These are phyloP conservation scores for Melanargia galathea DNA, from an alignment of 2,888 invertebrate species.

Conservation along the genomic window DNA sequence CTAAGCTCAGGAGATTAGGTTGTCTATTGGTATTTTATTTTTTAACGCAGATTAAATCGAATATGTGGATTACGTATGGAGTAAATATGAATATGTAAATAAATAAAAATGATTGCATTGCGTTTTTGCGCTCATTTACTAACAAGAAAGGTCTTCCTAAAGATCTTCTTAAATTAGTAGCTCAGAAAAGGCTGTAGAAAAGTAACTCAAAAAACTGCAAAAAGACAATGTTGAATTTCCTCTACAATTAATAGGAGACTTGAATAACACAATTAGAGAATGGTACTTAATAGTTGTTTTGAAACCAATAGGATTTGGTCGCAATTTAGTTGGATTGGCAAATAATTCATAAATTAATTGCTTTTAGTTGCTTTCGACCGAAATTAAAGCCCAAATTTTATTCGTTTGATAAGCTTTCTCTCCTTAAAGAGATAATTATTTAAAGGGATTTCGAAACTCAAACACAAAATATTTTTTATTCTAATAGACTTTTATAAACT, in stretches of 20 bases:
- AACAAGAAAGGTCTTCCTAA: not conserved
- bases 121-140: too few relatives aligned
- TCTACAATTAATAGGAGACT: not conserved
- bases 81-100: too few relatives aligned
- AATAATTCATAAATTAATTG: not conserved
- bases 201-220: not conserved
- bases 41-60: too few relatives aligned
- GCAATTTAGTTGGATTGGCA: too few relatives aligned
- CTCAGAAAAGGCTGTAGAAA: too few relatives aligned
- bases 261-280: not conserved
- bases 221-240: not conserved
- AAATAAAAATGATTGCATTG: too few relatives aligned
- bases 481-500: not conserved
- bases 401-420: not conserved
- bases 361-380: conserved; percentile 2
- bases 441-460: conserved; percentile 2
- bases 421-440: conserved; percentile 2
- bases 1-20: too few relatives aligned
- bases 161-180: not conserved
- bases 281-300: not conserved
- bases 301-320: not conserved
- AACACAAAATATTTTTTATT: not conserved
- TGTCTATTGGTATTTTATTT: too few relatives aligned
- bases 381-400: conserved; percentile 6
- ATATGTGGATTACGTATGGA: too few relatives aligned